These are phyloP conservation scores for Cistogaster globosa DNA, from an alignment of 2,888 invertebrate genomes.

Conservation along the genomic window DNA sequence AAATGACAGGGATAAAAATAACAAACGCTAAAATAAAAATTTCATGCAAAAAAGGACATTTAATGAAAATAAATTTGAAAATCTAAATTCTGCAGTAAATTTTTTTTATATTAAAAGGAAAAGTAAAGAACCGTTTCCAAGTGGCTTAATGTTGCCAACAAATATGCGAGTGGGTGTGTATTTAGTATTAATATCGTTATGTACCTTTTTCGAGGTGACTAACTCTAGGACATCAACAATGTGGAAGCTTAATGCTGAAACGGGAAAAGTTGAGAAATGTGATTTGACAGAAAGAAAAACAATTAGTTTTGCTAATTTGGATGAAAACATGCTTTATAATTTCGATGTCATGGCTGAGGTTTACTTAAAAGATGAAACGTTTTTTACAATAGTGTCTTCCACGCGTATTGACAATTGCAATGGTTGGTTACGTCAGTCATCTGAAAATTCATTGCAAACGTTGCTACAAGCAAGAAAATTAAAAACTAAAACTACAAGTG, in stretches of 20 bases:
- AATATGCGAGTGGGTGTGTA: constrained; percentile 70
- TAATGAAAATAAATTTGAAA: constrained; percentile 7
- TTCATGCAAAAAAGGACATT: constrained; percentile 40
- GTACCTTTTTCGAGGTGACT: constrained; percentile 83
- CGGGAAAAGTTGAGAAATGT: constrained; percentile 87
- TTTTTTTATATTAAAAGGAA: constrained; percentile 1
- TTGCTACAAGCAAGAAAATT: constrained; percentile 35
- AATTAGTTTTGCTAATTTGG: constrained; percentile 10
- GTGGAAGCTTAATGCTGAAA: constrained; percentile 91
- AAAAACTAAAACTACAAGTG: constrained; percentile 1
- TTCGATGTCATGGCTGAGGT: constrained; percentile 68
- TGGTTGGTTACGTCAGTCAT: constrained; percentile 71
- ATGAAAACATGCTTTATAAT: constrained; percentile 53
- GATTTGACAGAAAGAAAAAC: constrained; percentile 2
- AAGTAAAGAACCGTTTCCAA: neutral
- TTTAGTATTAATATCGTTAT: constrained; percentile 75
- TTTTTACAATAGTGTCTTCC: constrained; percentile 90
- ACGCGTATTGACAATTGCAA: constrained; percentile 76
- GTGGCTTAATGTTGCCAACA: constrained; percentile 44
- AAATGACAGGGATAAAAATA: constrained; percentile 46
- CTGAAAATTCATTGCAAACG: constrained; percentile 65
- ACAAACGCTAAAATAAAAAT: constrained; percentile 35
- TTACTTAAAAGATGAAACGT: constrained; percentile 86
- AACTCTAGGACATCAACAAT: constrained; percentile 92
- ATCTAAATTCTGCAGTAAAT: neutral